Evolutionary conservation across 35 echinoderm and acorn worm species (phyloP), one percentile per base, ranked within the genome.

Genomic region (Lytechinus variegatus): DNA sequence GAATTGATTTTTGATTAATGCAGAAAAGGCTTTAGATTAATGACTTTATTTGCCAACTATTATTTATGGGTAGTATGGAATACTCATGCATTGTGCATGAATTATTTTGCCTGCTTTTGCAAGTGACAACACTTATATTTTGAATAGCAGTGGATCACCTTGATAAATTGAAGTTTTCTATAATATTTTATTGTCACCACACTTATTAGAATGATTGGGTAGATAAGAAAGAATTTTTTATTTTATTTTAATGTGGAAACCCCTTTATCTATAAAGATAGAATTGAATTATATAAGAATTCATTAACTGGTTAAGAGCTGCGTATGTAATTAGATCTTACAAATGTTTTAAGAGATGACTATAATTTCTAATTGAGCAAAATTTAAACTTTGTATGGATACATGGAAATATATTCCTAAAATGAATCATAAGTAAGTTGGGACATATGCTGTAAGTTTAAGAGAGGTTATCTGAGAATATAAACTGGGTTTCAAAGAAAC

Each of bases 31-130:
- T 79, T 79, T 79, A 24, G 66, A 79, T 79, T 24, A n/a, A 24
- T 79, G n/a, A 19, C 16, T 79, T 79, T 24, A 4, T 79, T 79
- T 79, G 66, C 66, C 66, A 79, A 24, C 33, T 79, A 79, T 79
- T 79, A 79, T 79, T 72, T 79, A 79, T 79, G 66, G 66, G 66
- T 79, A 79, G 66, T 79, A 24, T 79, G 66, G 66, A n/a, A 79
- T 79, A 19, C n/a, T n/a, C 66, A 79, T 79, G 66, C 66, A 79
- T 24, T 79, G 33, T 79, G 66, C 19, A 79, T 79, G 66, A 79
- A 24, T 79, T 24, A 79, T 79, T 79, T 79, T 79, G 66, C 66
- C 19, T 79, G 66, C 66, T 79, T 79, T 79, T n/a, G 66, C 66
- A 79, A 79, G 9, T 11, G 13, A 58, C n/a, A 24, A 79, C 66